A percentile compares a stretch with the other conserved stretches of the same genome.
Conservation (phyloP, 2,113 vertebrate species). For the Romanogobio albipinnatus region DNA sequence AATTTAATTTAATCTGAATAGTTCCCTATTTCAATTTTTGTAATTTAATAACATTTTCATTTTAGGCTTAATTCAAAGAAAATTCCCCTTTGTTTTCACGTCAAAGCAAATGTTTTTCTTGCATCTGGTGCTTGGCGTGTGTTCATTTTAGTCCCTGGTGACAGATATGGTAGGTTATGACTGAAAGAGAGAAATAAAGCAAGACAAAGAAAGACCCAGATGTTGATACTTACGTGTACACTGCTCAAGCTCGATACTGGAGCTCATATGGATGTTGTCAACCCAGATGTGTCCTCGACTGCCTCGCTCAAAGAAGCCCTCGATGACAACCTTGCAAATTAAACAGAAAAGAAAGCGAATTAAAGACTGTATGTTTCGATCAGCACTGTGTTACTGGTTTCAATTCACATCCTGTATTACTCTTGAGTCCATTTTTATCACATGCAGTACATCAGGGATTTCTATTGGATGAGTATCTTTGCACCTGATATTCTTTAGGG, state of each 20-base stretch:
- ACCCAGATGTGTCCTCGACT: slow-evolving; percentile 88
- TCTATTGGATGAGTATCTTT: background rate
- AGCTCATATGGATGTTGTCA: slow-evolving; percentile 92
- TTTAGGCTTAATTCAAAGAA: background rate
- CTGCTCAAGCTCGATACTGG: slow-evolving; percentile 85
- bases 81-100: background rate
- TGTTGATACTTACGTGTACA: slow-evolving; percentile 87
- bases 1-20: too few relatives aligned
- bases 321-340: slow-evolving; percentile 87
- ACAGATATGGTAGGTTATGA: background rate
- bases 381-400: background rate
- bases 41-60: background rate
- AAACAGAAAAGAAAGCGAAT: background rate
- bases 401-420: background rate
- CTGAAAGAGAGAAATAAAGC: background rate
- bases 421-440: background rate
- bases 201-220: background rate
- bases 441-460: background rate
- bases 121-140: background rate
- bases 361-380: background rate
- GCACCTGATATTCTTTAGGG: slow-evolving; percentile 89
- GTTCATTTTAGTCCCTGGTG: slow-evolving; percentile 16
- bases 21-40: too few relatives aligned
- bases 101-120: background rate
- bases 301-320: slow-evolving; percentile 87